These are phyloP conservation scores for Melozone crissalis DNA, from an alignment of 2,113 vertebrate species.

Conservation along the genomic window DNA sequence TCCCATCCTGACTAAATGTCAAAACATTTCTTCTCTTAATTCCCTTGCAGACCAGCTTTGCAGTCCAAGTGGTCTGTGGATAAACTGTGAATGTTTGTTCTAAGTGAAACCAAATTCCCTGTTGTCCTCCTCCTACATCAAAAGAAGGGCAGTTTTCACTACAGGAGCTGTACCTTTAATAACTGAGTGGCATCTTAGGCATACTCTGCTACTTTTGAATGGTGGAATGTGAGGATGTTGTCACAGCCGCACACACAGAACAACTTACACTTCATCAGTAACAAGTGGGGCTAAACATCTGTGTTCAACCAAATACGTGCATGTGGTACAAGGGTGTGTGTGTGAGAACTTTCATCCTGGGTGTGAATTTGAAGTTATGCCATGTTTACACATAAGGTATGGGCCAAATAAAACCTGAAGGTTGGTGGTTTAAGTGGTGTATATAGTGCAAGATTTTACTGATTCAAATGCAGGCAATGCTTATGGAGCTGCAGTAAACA, in stretches of 20 bases:
- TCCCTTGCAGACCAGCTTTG: background rate
- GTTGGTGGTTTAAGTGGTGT: background rate
- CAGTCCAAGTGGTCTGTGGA: background rate
- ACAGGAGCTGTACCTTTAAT: background rate
- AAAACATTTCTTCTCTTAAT: background rate
- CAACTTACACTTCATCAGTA: background rate
- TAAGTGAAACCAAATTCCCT: background rate
- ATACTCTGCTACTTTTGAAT: background rate
- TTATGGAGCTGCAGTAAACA: background rate
- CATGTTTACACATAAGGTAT: background rate
- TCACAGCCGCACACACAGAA: background rate
- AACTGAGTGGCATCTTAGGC: background rate
- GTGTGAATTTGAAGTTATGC: background rate
- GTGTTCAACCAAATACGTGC: background rate
- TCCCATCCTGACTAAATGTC: background rate
- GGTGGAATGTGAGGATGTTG: background rate
- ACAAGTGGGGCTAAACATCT: background rate
- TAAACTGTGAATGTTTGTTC: background rate
- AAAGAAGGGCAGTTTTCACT: background rate
- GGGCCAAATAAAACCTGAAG: background rate
- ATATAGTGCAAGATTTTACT: background rate
- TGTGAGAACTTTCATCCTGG: background rate
- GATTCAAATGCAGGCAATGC: background rate
- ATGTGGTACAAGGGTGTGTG: background rate
- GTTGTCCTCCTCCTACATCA: background rate